These are phyloP conservation scores for Callaeas wilsoni DNA, from an alignment of 2,113 vertebrate species.

Conservation along the genomic window DNA sequence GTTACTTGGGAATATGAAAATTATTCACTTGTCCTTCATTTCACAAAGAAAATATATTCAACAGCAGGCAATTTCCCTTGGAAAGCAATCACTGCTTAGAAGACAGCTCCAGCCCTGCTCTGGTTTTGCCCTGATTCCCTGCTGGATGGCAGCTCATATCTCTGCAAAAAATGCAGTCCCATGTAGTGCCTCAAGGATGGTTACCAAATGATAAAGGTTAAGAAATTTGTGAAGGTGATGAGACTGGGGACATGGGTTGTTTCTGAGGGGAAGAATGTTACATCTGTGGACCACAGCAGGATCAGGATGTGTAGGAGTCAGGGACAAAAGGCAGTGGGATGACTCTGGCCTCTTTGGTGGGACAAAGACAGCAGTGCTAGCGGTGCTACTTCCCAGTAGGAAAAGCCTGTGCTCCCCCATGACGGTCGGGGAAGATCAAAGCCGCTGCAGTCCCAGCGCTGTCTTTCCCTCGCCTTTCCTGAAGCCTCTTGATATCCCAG, in stretches of 20 bases:
- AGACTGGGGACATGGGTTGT: neutral
- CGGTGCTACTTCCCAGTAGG: fast-evolving
- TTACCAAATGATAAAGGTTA: neutral
- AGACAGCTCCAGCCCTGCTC: neutral
- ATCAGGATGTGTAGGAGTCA: neutral
- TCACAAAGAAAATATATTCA: neutral
- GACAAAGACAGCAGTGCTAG: neutral
- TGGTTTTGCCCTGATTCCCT: neutral
- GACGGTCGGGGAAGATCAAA: neutral
- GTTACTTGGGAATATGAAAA: neutral
- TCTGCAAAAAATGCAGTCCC: neutral
- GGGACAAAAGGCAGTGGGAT: neutral
- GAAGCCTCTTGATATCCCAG: neutral
- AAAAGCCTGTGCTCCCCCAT: neutral
- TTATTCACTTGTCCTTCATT: neutral
- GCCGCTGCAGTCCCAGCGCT: neutral
- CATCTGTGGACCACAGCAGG: neutral
- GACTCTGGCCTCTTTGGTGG: neutral
- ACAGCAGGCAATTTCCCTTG: neutral
- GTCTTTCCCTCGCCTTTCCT: neutral
- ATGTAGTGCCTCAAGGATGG: neutral
- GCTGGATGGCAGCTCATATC: neutral
- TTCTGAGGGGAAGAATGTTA: neutral
- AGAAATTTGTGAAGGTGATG: neutral
- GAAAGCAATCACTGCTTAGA: neutral